Base-by-base conservation (phyloP, 2,113 vertebrate genomes). In the human (Homo sapiens) region DNA sequence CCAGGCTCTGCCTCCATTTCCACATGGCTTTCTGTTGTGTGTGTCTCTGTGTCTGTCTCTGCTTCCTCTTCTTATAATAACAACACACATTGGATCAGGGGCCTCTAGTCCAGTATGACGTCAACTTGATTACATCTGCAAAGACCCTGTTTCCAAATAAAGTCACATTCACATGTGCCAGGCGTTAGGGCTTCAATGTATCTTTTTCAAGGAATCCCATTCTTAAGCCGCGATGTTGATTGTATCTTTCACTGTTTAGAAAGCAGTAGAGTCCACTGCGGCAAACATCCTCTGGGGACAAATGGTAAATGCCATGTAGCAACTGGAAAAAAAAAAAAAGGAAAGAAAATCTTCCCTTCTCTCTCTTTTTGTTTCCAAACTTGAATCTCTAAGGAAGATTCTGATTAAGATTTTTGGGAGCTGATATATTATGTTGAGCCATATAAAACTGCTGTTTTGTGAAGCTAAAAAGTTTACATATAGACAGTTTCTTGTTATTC, bases 1-100 rank as follows among this genome's bases (percentile, higher is more conserved):
- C 8, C 20, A 43, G 1, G 35, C 5, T 90, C 32, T 23, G 1
- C 25, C 14, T 73, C 45, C 0, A 0, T 8, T 64, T 57, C 30
- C 23, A 48, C 10, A 2, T 25, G 61, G 0, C 16, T 8, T 75
- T 57, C 45, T 45, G n/a, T 5, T 61, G 1, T 1, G 9, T n/a
- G 38, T 13, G 8, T n/a, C 11, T 75, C 12, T 35, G 16, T 68
- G 43, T 48, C 73, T 30, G 10, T 73, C 32, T 75, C 48, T 35
- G 0, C 27, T 66, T 78, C 7, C 40, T 52, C 14, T 55, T 61
- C 17, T 45, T 25, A 5, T 17, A 61, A 38, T 38, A 64, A 8
- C 14, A 12, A 0, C 18, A 45, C 43, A 17, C 50, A 40, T 32
- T 50, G n/a, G 11, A 10, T 32, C 27, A 70, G 78, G 30, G 8